A percentile compares a stretch with the other conserved stretches of the same genome.
Conservation (phyloP, 2,113 vertebrate species). For the Sinocyclocheilus maitianheensis region DNA sequence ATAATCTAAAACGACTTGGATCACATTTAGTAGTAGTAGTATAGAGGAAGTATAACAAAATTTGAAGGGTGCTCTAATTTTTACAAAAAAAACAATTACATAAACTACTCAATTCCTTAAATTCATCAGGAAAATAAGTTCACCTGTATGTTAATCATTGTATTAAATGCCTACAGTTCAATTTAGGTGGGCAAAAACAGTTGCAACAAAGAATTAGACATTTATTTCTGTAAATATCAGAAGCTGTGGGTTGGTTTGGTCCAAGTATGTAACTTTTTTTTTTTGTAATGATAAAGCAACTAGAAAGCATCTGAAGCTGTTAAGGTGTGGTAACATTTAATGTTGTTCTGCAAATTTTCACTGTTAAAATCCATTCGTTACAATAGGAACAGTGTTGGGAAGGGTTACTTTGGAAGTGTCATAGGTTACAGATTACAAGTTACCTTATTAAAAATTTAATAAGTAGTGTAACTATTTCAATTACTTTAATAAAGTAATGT, state of each 20-base stretch:
- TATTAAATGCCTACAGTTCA: background rate
- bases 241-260: background rate
- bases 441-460: no score
- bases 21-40: background rate
- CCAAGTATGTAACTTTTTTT: background rate
- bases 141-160: no score
- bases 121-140: background rate
- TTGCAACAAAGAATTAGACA: no score
- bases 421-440: no score
- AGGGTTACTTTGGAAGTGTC: no score
- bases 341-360: background rate
- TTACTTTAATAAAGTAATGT: no score
- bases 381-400: no score
- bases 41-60: background rate
- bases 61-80: background rate
- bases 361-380: background rate
- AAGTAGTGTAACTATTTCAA: no score
- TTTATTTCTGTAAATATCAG: background rate
- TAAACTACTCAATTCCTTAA: background rate
- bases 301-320: background rate
- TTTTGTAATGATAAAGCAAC: background rate
- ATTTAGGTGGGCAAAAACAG: background rate
- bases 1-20: background rate
- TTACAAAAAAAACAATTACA: background rate
- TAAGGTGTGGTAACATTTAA: background rate